A percentile compares a stretch with the other conserved stretches of the same genome.
These are phyloP conservation scores for Rhyzopertha dominica DNA, from an alignment of 1,140 invertebrate genomes.

Conservation along the genomic window DNA sequence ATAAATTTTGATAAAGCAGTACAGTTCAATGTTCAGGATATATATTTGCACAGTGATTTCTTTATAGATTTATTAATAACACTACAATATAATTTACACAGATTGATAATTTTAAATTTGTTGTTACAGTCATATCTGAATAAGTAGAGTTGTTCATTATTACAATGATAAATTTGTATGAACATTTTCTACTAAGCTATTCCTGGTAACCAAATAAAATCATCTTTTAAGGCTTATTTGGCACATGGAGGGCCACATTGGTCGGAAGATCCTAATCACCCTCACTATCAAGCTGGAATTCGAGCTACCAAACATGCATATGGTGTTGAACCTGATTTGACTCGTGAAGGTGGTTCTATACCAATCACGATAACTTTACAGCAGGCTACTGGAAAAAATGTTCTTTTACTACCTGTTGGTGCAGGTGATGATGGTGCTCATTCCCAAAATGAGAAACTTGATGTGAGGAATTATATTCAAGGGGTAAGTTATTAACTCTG, in stretches of 20 bases:
- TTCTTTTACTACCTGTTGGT: constrained; percentile 87
- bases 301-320: constrained; percentile 86
- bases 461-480: constrained; percentile 88
- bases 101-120: not conserved
- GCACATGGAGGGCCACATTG: constrained; percentile 80
- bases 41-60: too few species aligned
- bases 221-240: constrained; percentile 51
- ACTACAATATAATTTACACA: too few species aligned
- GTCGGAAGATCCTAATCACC: constrained; percentile 87
- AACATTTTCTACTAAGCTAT: too few species aligned
- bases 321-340: constrained; percentile 89
- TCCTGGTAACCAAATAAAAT: constrained; percentile 4
- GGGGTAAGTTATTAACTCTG: constrained; percentile 76
- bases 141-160: not conserved
- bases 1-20: too few species aligned
- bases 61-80: too few species aligned
- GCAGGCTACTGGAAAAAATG: constrained; percentile 87
- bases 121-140: not conserved
- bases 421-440: constrained; percentile 94
- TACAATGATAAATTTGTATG: constrained; percentile 3
- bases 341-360: constrained; percentile 89
- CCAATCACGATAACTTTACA: constrained; percentile 83
- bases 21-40: too few species aligned
- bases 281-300: constrained; percentile 84
- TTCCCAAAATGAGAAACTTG: constrained; percentile 97